These are phyloP conservation scores for Gopherus flavomarginatus DNA, from an alignment of 2,113 vertebrate species.

Conservation along the genomic window DNA sequence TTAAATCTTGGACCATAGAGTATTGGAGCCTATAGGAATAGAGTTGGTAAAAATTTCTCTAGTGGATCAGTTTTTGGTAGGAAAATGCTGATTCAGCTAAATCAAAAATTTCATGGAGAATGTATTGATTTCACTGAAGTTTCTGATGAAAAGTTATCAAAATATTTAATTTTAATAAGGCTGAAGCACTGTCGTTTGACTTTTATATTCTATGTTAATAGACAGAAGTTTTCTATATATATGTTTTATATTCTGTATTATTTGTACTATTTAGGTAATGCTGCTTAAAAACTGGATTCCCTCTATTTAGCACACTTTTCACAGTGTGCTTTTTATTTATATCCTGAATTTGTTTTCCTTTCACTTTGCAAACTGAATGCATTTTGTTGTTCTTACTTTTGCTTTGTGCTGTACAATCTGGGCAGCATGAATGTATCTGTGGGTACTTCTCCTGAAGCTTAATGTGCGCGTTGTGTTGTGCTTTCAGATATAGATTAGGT, in stretches of 20 bases:
- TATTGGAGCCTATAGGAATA: not conserved
- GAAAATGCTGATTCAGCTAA: too few relatives aligned
- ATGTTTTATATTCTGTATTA: not conserved
- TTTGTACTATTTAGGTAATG: not conserved
- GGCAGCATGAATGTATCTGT: not conserved
- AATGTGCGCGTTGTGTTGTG: not conserved
- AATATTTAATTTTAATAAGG: too few relatives aligned
- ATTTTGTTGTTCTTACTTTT: conserved; percentile 2
- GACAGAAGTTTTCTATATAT: not conserved
- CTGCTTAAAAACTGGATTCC: not conserved
- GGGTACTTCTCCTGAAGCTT: not conserved
- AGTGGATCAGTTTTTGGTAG: too few relatives aligned
- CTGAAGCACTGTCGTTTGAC: too few relatives aligned
- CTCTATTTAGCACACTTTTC: conserved; percentile 36
- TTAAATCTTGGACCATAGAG: not conserved
- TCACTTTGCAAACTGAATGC: not conserved
- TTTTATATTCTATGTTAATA: too few relatives aligned
- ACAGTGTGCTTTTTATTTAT: conserved; percentile 10
- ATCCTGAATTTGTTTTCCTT: conserved; percentile 33
- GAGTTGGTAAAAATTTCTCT: too few relatives aligned
- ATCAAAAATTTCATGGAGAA: too few relatives aligned
- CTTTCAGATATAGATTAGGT: not conserved
- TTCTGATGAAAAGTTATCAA: too few relatives aligned
- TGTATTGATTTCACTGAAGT: too few relatives aligned
- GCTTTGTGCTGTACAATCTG: not conserved